Evolutionary conservation across 1,140 invertebrate species (phyloP).

Genomic region (Drosophila punjabiensis): DNA sequence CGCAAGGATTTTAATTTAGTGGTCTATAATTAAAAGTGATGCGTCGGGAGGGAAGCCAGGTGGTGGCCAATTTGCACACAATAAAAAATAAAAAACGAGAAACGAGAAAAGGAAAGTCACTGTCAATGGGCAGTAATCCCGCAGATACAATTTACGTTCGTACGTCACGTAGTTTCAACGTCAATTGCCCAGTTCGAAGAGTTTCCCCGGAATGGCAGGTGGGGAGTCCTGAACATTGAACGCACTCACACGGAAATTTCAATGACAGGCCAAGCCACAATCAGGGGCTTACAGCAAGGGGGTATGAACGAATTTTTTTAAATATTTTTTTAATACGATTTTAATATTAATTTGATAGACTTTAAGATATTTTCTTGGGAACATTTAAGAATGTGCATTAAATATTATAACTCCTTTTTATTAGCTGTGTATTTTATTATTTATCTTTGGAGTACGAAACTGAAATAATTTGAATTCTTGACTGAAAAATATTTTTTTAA

Average conservation of each 20-base stretch:
- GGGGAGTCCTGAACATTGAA: constrained; percentile 41
- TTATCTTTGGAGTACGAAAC: neutral
- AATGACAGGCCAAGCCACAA: constrained; percentile 60
- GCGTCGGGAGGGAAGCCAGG: constrained; percentile 8
- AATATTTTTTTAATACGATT: neutral
- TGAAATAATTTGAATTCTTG: too few relatives aligned
- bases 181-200: constrained; percentile 72
- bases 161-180: constrained; percentile 74
- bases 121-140: constrained; percentile 43
- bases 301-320: neutral
- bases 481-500: too few relatives aligned
- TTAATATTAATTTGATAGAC: neutral
- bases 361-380: neutral
- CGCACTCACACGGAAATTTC: constrained; percentile 82
- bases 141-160: constrained; percentile 62
- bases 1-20: constrained; percentile 74
- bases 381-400: neutral
- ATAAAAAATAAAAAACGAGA: constrained; percentile 73
- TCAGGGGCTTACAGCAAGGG: constrained; percentile 16
- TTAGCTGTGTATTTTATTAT: neutral
- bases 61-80: constrained; percentile 61
- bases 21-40: constrained; percentile 77
- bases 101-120: constrained; percentile 22
- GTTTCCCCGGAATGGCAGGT: constrained; percentile 15
- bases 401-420: neutral